Base-by-base conservation (phyloP, 2,113 vertebrate species). In the Cinclus cinclus region DNA sequence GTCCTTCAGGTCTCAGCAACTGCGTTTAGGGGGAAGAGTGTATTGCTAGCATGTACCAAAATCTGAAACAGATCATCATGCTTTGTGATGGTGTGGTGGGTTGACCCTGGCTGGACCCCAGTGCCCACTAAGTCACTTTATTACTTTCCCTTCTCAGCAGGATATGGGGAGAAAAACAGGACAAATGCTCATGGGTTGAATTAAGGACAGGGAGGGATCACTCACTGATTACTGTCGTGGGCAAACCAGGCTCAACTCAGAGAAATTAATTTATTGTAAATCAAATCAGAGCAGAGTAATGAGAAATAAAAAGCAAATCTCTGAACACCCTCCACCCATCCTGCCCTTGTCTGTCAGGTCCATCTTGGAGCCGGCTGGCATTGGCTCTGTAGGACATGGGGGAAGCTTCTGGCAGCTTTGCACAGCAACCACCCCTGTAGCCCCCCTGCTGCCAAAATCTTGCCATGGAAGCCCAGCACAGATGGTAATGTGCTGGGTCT, bases 301-400 rank as follows among this genome's bases (percentile, higher is more conserved):
- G 13, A 70, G 50, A 83, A 89, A 78, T 15, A 24, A 86, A 83
- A 8, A 37, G 11, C 15, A 77, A 73, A 63, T 63, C 20, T 13
- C 60, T 46, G 56, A 60, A 60, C 33, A 39, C 21, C 37, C 88
- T 44, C 6, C 2, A 7, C 17, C 3, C 4, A 58, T 6, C 21
- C 30, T 19, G 47, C 13, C 31, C 10, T 33, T 47, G 27, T 39
- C 13, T 1, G 2, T 37, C 1, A 0, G 12, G 20, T 62, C 20
- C 1, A 0, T 37, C n/a, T 42, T 42, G 58, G 11, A 87, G 31
- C 31, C 0, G 0, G 1, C 44, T 75, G 71, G 23, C 55, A 39
- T 28, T 69, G 71, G 17, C 46, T 90, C 8, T 50, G 2, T n/a
- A 1, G 1, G 68, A n/a, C n/a, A 52, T 0, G 0, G 3, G 11